Conservation (phyloP, 2,797 vertebrate genomes). For the Urocyon cinereoargenteus region DNA sequence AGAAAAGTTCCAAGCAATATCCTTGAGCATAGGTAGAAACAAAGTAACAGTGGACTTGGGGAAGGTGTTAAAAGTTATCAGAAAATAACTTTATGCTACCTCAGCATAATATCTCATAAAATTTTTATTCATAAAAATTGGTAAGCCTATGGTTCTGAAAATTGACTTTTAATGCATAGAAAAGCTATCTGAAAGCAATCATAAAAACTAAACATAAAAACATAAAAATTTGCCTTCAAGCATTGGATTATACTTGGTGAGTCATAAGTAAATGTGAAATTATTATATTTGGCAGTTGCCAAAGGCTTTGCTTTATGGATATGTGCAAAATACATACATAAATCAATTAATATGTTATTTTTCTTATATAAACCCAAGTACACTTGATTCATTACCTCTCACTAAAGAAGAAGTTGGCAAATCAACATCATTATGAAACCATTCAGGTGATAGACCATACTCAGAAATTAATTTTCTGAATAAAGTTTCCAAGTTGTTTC, state of each 20-base stretch:
- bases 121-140: conserved; percentile 70
- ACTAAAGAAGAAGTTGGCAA: conserved; percentile 23
- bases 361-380: background rate
- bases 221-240: conserved; percentile 70
- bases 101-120: conserved; percentile 48
- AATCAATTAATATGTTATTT: conserved; percentile 64
- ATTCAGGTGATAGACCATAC: background rate
- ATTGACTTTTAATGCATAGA: conserved; percentile 66
- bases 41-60: background rate
- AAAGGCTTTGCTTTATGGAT: conserved; percentile 42
- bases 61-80: conserved; percentile 18
- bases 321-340: background rate
- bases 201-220: conserved; percentile 68
- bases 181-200: conserved; percentile 58
- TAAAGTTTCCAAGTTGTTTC: conserved; percentile 41
- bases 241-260: conserved; percentile 17
- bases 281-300: conserved; percentile 56
- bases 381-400: conserved; percentile 57
- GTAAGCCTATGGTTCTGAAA: conserved; percentile 62
- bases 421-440: conserved; percentile 36
- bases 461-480: conserved; percentile 51
- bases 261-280: conserved; percentile 46
- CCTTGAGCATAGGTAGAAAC: conserved; percentile 36
- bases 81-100: conserved; percentile 57
- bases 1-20: conserved; percentile 57